Base-by-base conservation (phyloP, 2,797 vertebrate genomes). In the Typhlichthys subterraneus region DNA sequence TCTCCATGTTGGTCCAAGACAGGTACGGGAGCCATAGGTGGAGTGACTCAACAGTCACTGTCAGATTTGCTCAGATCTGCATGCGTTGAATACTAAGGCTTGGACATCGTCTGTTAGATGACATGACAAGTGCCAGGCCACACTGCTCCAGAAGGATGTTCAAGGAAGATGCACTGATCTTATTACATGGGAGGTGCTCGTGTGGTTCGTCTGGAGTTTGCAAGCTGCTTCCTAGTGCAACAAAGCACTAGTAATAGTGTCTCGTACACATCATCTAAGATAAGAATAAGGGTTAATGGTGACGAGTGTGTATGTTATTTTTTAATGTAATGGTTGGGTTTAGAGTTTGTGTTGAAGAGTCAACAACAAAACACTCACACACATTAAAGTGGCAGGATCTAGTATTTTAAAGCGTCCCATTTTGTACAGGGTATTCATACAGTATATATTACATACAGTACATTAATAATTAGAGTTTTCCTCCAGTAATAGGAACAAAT, bases 1-100 rank as follows among this genome's bases (percentile, higher is more conserved):
- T 59, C 63, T 63, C 70, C 60, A 80, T 67, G 67, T 70, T 47
- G 65, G 58, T 74, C 59, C 66, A 69, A 80, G 67, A 81, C 62
- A 65, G 63, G 33, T 75, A 59, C 61, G 69, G 58, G 60, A 72
- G 70, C 69, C 49, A 55, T 63, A 61, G 69, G 61, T 15, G 46
- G 12, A n/a, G 46, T 61, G 47, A 33, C 58, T 47, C 61, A 31
- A 70, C 45, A 46, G 68, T 64, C 5, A 23, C 67, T 48, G 47
- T 62, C 68, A 9, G 70, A 76, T 59, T 65, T 73, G 60, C 62
- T 69, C 70, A 51, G 75, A 63, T 12, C 61, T 57, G 71, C 81
- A 67, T 60, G 70, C 64, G 57, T 42, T 69, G 46, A 73, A 56
- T 67, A 79, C 76, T 77, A 76, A 53, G 48, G 65, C 69, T 52